A percentile compares a stretch with the other conserved stretches of the same genome.
Evolutionary conservation across 2,888 invertebrate genomes (phyloP).

Genomic region (Patella caerulea): DNA sequence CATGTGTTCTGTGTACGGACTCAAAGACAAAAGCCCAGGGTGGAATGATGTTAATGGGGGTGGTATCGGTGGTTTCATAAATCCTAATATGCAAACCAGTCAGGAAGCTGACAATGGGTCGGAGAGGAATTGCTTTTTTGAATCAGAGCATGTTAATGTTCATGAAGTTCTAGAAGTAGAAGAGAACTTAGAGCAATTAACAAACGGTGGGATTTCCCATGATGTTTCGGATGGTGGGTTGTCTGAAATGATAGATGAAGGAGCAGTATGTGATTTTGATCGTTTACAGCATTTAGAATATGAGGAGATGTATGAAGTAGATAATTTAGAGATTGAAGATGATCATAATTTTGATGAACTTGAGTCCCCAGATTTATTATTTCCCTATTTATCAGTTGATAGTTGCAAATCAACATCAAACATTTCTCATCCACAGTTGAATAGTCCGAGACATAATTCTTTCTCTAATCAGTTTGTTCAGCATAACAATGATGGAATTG

Average conservation of each 20-base stretch:
- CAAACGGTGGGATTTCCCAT: neutral
- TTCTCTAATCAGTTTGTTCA: neutral
- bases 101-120: neutral
- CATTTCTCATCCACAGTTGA: neutral
- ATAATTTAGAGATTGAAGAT: slow-evolving; percentile 11
- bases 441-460: neutral
- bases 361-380: neutral
- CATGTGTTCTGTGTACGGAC: neutral
- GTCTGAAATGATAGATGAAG: slow-evolving; percentile 41
- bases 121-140: neutral
- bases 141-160: neutral
- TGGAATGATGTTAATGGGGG: slow-evolving; percentile 6
- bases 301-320: slow-evolving; percentile 9
- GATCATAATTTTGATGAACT: neutral
- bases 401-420: too few relatives aligned
- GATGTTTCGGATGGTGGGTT: slow-evolving; percentile 18
- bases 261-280: slow-evolving; percentile 42
- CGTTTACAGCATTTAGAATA: slow-evolving; percentile 7
- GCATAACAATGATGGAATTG: neutral
- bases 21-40: neutral
- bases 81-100: neutral
- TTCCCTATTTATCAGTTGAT: neutral
- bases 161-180: neutral
- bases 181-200: neutral
- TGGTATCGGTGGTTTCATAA: neutral